These are phyloP conservation scores for Planiliza haematocheilus DNA, from an alignment of 2,113 vertebrate species.

Conservation along the genomic window DNA sequence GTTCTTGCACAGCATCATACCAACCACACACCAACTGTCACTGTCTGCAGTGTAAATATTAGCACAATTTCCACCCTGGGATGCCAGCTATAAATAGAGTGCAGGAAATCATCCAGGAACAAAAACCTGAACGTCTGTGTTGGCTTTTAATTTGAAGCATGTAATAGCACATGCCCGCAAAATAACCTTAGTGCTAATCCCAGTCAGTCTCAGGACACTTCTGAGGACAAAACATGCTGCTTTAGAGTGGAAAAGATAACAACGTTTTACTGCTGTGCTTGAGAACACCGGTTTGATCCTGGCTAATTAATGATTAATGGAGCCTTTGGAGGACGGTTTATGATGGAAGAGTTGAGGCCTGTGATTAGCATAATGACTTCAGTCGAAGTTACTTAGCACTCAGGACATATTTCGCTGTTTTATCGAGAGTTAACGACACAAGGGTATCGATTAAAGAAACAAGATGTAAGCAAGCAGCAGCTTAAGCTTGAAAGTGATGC, in stretches of 20 bases:
- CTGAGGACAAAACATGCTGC: slow-evolving; percentile 39
- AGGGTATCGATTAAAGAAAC: no score
- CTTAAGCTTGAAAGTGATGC: no score
- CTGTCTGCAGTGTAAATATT: slow-evolving; percentile 55
- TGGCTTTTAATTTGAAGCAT: slow-evolving; percentile 46
- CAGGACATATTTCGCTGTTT: slow-evolving; percentile 10
- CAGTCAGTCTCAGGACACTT: slow-evolving; percentile 45
- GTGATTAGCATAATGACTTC: slow-evolving; percentile 59
- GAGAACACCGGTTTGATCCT: slow-evolving; percentile 34
- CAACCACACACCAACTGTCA: slow-evolving; percentile 33
- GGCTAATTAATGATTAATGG: slow-evolving; percentile 57
- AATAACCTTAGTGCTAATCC: slow-evolving; percentile 44
- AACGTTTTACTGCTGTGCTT: slow-evolving; percentile 2
- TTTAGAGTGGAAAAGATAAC: slow-evolving; percentile 23
- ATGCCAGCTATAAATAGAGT: slow-evolving; percentile 47
- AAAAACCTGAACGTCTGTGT: slow-evolving; percentile 28
- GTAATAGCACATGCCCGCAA: slow-evolving; percentile 16
- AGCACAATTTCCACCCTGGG: slow-evolving; percentile 25
- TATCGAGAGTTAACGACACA: not conserved
- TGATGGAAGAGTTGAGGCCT: slow-evolving; percentile 23
- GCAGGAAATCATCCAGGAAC: slow-evolving; percentile 48
- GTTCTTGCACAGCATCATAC: slow-evolving; percentile 9
- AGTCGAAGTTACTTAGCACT: slow-evolving; percentile 47
- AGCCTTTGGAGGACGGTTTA: slow-evolving; percentile 15
- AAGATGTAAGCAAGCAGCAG: no score